Percentiles rank a stretch among this genome's conserved stretches.
phyloP scores from a whole-genome alignment of 2,888 invertebrate genomes.

The Formica aserva region DNA sequence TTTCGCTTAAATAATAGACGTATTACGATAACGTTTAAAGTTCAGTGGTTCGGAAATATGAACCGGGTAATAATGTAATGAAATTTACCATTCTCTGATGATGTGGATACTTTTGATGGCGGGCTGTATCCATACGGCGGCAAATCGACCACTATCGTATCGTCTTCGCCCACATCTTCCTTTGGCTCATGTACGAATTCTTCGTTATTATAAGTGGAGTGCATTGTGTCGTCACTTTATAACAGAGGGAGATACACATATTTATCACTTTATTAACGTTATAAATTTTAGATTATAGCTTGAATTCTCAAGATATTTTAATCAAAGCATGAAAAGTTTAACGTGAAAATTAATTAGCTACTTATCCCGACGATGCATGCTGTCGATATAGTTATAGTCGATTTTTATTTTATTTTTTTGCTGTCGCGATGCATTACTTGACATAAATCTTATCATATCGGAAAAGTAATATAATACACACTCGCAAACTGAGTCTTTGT shows the following conservation, averaged over 20 bases:
- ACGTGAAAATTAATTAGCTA: neutral
- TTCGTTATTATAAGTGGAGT: neutral
- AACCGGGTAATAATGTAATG: neutral
- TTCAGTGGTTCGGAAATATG: neutral
- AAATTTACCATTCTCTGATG: conserved; percentile 1
- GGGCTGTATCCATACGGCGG: conserved; percentile 85
- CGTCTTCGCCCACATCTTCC: conserved; percentile 69
- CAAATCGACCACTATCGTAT: conserved; percentile 88
- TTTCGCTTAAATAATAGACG: too few species aligned
- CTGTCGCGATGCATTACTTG: too few species aligned
- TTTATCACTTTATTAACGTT: neutral
- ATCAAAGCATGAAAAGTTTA: neutral
- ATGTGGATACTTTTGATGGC: neutral
- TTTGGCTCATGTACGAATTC: neutral
- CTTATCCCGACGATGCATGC: too few species aligned
- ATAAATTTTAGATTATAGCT: neutral
- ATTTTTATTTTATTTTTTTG: too few species aligned
- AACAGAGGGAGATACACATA: too few species aligned
- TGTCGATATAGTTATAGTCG: too few species aligned
- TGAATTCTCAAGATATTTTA: neutral
- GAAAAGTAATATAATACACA: neutral
- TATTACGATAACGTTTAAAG: too few species aligned
- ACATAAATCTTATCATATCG: too few species aligned
- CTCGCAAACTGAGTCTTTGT: neutral
- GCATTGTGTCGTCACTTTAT: neutral